These are phyloP conservation scores for Crocallis elinguaria DNA, from an alignment of 2,888 invertebrate species.

Conservation along the genomic window DNA sequence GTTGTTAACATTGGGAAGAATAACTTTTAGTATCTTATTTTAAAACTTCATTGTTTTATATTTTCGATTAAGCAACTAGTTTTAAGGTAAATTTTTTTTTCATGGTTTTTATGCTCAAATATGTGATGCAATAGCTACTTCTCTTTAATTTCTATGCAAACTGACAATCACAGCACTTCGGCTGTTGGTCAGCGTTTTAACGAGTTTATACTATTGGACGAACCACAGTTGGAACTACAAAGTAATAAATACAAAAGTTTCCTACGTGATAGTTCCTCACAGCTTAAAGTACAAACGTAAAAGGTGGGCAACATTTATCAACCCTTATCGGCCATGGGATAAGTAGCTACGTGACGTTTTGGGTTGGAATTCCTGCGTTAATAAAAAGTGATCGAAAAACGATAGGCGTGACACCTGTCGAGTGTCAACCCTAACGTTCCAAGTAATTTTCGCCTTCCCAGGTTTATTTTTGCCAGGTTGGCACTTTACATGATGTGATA, in stretches of 20 bases:
- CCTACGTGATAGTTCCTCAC: constrained; percentile 9
- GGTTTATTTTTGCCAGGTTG: constrained; percentile 15
- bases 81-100: no score
- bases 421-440: constrained; percentile 28
- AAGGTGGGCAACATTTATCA: constrained; percentile 37
- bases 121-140: no score
- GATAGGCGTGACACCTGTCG: constrained; percentile 51
- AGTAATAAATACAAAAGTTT: constrained; percentile 14
- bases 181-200: no score
- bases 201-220: no score
- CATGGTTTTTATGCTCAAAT: no score
- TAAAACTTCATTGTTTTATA: no score
- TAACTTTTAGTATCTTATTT: no score
- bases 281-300: constrained; percentile 7
- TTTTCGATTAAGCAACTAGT: no score
- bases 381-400: constrained; percentile 51
- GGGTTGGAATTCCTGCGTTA: constrained; percentile 41
- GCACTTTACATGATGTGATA: constrained; percentile 1
- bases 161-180: no score
- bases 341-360: constrained; percentile 36
- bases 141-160: no score
- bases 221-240: no score
- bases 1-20: no score
- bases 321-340: constrained; percentile 30
- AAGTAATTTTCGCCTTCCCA: constrained; percentile 17